Evolutionary conservation across 2,888 invertebrate genomes (phyloP).

Genomic region (Watsonalla binaria): DNA sequence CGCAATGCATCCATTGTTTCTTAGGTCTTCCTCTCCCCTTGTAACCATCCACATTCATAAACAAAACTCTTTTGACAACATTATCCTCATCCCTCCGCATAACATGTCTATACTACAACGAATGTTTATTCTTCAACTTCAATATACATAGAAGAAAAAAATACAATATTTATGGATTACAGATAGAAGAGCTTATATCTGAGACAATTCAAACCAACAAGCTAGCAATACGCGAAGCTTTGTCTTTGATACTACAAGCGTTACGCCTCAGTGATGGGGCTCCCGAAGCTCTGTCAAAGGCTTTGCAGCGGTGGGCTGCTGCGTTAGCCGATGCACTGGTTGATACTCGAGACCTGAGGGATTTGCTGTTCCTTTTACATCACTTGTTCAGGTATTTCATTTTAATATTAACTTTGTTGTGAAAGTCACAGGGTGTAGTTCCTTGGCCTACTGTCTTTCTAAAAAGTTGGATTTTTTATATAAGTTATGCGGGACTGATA

Average conservation of each 20-base stretch:
- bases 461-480: no score
- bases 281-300: slow-evolving; percentile 36
- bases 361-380: slow-evolving; percentile 57
- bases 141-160: no score
- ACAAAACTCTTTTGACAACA: no score
- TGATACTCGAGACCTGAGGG: slow-evolving; percentile 43
- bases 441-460: no score
- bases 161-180: slow-evolving; percentile 7
- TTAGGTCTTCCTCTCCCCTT: no score
- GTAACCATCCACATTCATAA: no score
- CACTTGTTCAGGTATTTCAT: slow-evolving; percentile 51
- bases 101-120: no score
- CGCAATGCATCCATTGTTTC: no score
- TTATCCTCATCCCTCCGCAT: no score
- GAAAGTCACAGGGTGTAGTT: no score
- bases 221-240: slow-evolving; percentile 48
- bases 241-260: slow-evolving; percentile 49
- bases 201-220: slow-evolving; percentile 45
- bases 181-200: slow-evolving; percentile 63
- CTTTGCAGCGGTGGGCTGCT: slow-evolving; percentile 61
- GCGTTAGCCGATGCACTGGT: slow-evolving; percentile 44
- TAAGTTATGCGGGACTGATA: no score
- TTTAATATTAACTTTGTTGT: neutral
- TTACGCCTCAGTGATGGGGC: slow-evolving; percentile 49
- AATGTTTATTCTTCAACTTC: no score